phyloP scores from a whole-genome alignment of 2,888 invertebrate genomes.

The Petrolisthes cinctipes region DNA sequence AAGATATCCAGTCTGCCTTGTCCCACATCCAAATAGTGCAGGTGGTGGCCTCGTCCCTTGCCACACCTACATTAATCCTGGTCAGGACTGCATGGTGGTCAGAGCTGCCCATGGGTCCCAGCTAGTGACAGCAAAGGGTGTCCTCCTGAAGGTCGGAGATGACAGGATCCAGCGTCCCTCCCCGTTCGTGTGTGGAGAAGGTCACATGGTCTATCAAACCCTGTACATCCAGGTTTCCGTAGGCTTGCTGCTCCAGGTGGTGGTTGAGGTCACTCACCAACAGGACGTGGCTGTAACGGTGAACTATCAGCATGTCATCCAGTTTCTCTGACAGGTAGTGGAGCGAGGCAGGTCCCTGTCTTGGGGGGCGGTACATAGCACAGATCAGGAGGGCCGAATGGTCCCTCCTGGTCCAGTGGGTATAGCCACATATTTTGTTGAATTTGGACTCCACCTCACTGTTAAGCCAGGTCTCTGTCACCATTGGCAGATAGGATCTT shows the following conservation, averaged over 20 bases:
- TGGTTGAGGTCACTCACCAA: neutral
- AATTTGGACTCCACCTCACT: neutral
- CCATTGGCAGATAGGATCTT: neutral
- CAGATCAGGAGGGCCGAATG: neutral
- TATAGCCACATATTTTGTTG: neutral
- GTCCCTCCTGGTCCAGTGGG: neutral
- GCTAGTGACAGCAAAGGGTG: neutral
- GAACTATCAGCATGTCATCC: neutral
- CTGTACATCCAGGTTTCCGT: slow-evolving; percentile 1
- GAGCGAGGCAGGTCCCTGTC: neutral
- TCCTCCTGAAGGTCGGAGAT: neutral
- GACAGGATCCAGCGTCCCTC: neutral
- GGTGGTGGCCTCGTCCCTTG: neutral
- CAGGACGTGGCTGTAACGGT: neutral
- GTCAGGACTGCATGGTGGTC: slow-evolving; percentile 14
- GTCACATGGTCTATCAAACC: neutral
- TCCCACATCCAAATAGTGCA: neutral
- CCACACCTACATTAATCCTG: slow-evolving; percentile 1
- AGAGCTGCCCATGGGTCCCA: neutral
- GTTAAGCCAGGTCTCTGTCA: neutral
- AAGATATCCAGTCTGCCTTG: neutral
- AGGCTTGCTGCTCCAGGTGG: slow-evolving; percentile 16
- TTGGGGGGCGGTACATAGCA: neutral
- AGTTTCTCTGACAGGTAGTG: neutral
- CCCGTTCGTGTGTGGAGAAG: neutral